Base-by-base conservation (phyloP, 2,888 invertebrate genomes). In the Gnatocerus cornutus region DNA sequence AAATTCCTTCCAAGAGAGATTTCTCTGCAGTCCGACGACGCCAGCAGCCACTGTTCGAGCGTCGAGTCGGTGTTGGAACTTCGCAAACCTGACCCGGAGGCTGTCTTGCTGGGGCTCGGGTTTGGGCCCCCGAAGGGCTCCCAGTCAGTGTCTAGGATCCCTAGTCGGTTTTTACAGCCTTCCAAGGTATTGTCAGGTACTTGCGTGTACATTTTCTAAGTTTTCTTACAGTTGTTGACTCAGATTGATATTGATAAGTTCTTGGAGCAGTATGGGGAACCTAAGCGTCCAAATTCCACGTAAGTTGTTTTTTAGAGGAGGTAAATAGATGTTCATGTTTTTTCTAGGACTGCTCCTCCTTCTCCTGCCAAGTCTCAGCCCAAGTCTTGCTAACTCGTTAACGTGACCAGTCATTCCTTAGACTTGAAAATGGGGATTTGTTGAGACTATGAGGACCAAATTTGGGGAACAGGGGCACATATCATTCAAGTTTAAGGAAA, bases 31-130 rank as follows among this genome's bases (percentile, higher is more conserved):
- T 85, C 85, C 5, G 86, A 86, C 69, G 85, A 86, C 70, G 82
- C 81, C 68, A 87, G 89, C 62, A 91, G 91, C 77, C 89, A 88
- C 69, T 93, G 93, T 79, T 94, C 94, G 59, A 89, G 92, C 79
- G 92, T 95, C 33, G 91, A 95, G 81, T 94, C 93, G 82, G 88
- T 96, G 55, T 85, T 97, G 77, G 94, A 95, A 77, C 89, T 93
- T 12, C 88, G 97, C 39, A 92, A 91, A 80, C 93, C 94, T 14
- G 96, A 97, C 86, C 96, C 97, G 0, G 96, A 97, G 82, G 93
- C 94, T 62, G 91, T 97, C 63, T 87, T 97, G 27, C 85, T 94
- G 56, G 93, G 92, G 73, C 86, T 94, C 62, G 95, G 95, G 8
- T 94, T 94, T 83, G 94, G 94, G 0, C 93, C 92, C 6, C 87